phyloP scores from a whole-genome alignment of 2,888 invertebrate species.

The Epinotia brunnichana region DNA sequence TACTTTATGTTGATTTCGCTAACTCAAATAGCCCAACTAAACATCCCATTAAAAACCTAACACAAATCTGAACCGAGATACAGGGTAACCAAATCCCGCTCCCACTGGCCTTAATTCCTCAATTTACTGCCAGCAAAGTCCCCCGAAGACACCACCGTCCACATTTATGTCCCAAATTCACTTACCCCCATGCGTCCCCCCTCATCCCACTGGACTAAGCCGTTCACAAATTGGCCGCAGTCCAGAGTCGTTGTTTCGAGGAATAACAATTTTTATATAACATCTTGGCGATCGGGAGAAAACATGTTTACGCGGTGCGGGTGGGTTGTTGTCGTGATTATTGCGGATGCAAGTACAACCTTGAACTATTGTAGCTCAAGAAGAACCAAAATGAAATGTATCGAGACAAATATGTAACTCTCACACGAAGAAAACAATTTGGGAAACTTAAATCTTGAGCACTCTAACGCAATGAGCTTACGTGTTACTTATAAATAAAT shows the following conservation, averaged over 20 bases:
- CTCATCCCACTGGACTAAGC: constrained; percentile 34
- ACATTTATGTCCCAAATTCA: constrained; percentile 43
- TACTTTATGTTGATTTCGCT: neutral
- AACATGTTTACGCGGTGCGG: constrained; percentile 24
- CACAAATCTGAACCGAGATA: constrained; percentile 6
- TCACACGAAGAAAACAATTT: neutral
- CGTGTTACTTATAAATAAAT: no score
- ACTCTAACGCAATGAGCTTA: no score
- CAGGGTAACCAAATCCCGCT: constrained; percentile 23
- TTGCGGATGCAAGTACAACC: constrained; percentile 8
- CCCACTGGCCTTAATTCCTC: constrained; percentile 38
- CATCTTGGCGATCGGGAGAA: constrained; percentile 23
- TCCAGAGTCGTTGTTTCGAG: constrained; percentile 38
- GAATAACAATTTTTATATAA: constrained; percentile 43
- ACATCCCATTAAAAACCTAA: constrained; percentile 1
- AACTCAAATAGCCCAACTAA: neutral
- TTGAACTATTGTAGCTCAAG: neutral
- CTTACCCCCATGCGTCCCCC: constrained; percentile 34
- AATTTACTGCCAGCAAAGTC: constrained; percentile 43
- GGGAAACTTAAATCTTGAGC: neutral
- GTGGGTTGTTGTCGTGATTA: neutral
- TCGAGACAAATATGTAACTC: neutral
- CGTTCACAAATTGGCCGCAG: constrained; percentile 40
- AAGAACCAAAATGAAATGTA: neutral
- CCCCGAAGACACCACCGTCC: constrained; percentile 36